phyloP scores from a whole-genome alignment of 2,888 invertebrate species.

The Thumatha senex region DNA sequence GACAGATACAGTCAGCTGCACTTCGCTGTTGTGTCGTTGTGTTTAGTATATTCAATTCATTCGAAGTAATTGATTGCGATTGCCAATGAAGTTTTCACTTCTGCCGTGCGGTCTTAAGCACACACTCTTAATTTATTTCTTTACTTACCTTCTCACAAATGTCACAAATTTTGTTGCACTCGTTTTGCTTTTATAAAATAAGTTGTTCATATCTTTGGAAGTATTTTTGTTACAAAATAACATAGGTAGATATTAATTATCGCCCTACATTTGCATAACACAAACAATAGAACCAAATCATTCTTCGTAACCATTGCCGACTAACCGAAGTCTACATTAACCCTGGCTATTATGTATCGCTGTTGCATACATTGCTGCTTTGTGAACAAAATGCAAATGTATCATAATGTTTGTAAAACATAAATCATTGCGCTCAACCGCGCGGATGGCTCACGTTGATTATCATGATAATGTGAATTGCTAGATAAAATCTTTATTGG shows the following conservation, averaged over 20 bases:
- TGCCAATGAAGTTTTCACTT: too few species aligned
- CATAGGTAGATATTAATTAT: constrained; percentile 37
- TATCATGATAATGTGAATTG: constrained; percentile 56
- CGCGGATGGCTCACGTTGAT: constrained; percentile 58
- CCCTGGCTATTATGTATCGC: constrained; percentile 39
- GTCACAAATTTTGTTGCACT: too few species aligned
- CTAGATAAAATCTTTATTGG: constrained; percentile 55
- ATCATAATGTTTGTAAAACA: constrained; percentile 58
- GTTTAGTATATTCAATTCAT: too few species aligned
- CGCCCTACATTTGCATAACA: constrained; percentile 36
- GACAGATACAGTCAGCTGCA: too few species aligned
- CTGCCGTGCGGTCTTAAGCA: too few species aligned
- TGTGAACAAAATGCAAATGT: constrained; percentile 67
- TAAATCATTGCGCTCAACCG: constrained; percentile 56
- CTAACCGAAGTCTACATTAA: constrained; percentile 42
- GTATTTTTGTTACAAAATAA: constrained; percentile 11
- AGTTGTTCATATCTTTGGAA: background rate
- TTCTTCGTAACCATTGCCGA: constrained; percentile 38
- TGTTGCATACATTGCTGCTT: constrained; percentile 44
- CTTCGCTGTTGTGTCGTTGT: too few species aligned
- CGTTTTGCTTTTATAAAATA: too few species aligned
- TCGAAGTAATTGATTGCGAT: too few species aligned
- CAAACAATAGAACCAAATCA: constrained; percentile 41
- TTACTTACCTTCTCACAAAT: too few species aligned
- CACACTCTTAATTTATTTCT: too few species aligned